Evolutionary conservation across 2,113 vertebrate species (phyloP).

Genomic region (Phalacrocorax carbo): DNA sequence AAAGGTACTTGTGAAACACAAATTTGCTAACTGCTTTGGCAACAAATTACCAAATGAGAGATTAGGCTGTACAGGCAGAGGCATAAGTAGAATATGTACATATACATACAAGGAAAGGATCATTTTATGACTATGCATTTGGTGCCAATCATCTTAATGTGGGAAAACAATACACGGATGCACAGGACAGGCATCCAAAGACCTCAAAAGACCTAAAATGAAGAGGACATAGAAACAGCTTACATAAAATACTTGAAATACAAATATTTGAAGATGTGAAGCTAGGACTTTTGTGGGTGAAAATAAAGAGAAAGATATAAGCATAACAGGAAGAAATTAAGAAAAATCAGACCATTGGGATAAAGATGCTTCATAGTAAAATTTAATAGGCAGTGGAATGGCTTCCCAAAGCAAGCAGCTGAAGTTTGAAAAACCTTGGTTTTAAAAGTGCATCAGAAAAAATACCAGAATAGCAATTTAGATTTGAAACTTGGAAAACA

Average conservation of each 20-base stretch:
- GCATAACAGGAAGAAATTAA: not conserved
- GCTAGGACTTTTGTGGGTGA: not conserved
- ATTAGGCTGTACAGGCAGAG: not conserved
- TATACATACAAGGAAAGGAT: not conserved
- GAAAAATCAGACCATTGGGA: not conserved
- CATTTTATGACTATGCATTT: not conserved
- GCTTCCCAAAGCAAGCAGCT: not conserved
- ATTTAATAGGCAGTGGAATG: not conserved
- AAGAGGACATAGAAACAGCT: not conserved
- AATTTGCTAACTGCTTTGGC: not conserved
- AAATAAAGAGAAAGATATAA: not conserved
- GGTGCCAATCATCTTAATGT: not conserved
- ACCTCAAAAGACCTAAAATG: not conserved
- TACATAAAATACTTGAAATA: not conserved
- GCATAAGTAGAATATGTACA: not conserved
- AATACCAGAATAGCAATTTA: not conserved
- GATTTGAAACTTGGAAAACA: not conserved
- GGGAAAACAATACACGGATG: not conserved
- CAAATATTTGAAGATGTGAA: not conserved
- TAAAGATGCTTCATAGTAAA: not conserved
- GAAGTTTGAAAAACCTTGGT: not conserved
- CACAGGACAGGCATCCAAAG: not conserved
- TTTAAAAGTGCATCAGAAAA: not conserved
- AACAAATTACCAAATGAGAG: not conserved
- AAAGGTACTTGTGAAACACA: not conserved